phyloP scores from a whole-genome alignment of 2,113 vertebrate species.

The Sprattus sprattus region DNA sequence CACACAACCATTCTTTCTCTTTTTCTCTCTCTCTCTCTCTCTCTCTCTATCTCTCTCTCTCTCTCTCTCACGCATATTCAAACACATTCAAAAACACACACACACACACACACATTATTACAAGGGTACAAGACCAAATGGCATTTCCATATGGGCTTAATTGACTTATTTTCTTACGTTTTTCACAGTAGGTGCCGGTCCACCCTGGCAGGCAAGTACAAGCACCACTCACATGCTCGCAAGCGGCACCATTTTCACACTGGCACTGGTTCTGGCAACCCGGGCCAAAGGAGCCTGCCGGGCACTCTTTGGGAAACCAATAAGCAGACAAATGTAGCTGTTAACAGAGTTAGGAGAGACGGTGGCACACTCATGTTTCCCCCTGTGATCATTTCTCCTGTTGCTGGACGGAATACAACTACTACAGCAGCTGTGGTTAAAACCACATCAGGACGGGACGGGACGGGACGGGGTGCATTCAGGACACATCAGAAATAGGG shows the following conservation, averaged over 20 bases:
- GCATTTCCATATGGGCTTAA: neutral
- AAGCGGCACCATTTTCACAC: constrained; percentile 82
- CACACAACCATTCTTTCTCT: neutral
- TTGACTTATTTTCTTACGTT: constrained; percentile 63
- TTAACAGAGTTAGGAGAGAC: neutral
- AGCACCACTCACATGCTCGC: constrained; percentile 89
- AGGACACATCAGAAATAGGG: neutral
- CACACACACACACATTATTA: neutral
- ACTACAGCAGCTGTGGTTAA: neutral
- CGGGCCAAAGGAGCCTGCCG: constrained; percentile 77
- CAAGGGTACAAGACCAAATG: neutral
- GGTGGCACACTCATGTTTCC: neutral
- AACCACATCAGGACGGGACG: neutral
- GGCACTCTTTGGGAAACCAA: constrained; percentile 73
- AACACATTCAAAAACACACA: neutral
- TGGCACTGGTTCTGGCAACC: constrained; percentile 79
- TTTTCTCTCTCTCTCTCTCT: no score
- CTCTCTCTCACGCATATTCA: no score
- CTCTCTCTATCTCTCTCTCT: no score
- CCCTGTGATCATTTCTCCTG: neutral
- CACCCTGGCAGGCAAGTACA: constrained; percentile 86
- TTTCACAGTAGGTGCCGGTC: constrained; percentile 89
- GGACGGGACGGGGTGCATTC: neutral
- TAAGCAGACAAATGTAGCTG: neutral
- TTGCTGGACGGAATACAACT: neutral